Base-by-base conservation (phyloP, 2,113 vertebrate genomes). In the Sebastes fasciatus region DNA sequence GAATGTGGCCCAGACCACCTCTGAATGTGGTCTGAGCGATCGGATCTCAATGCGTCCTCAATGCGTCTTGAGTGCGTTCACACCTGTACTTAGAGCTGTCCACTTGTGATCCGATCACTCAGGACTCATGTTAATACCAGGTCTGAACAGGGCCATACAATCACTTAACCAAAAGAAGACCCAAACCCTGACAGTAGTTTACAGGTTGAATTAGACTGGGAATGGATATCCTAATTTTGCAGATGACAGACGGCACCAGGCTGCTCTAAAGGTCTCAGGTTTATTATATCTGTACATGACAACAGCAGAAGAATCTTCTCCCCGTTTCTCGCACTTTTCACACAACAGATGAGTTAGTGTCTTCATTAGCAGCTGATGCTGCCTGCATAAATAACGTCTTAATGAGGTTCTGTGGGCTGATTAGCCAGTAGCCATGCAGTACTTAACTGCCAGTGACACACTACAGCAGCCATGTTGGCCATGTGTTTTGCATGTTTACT, bases 341-440 rank as follows among this genome's bases (percentile, higher is more conserved):
- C 65, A 79, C 79, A 77, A 77, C 46, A 74, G 76, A 92, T 93
- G 84, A 92, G 81, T 91, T 88, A 84, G 70, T 88, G 79, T 86
- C 66, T 88, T 84, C 81, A 90, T 93, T 92, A 92, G 76, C 65
- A 70, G 67, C 86, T 91, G 86, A 92, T 77, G 82, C 85, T 84
- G 80, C 80, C 83, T 89, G 79, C 86, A 88, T 92, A 89, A 92
- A 94, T 93, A 83, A 92, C 80, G 60, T 85, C 79, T 84, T 91
- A 91, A 94, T 91, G 86, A 92, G 81, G 83, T 52, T 82, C 57
- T 72, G 66, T 65, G 67, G 70, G 81, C 85, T 89, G 88, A 93
- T 94, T 90, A 94, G 85, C 85, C 86, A 87, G 91, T 89, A 86
- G 83, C 62, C 69, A 84, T 26, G 73, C 73, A 84, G 65, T 26